These are phyloP conservation scores for Zosterops pallidus DNA, from an alignment of 2,113 vertebrate species.

Conservation along the genomic window DNA sequence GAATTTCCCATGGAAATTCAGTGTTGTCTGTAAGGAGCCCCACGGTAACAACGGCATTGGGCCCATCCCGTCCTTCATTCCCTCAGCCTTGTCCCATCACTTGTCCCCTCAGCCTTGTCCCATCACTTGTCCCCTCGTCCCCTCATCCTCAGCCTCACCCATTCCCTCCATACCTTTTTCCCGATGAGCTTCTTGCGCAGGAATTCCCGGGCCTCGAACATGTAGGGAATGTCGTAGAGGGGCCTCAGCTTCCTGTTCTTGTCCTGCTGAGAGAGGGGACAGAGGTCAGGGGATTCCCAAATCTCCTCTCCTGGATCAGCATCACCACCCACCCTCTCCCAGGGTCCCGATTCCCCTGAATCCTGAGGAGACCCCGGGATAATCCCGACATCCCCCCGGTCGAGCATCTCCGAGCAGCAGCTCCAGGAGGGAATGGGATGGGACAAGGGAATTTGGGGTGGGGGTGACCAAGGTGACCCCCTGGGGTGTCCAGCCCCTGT, in stretches of 20 bases:
- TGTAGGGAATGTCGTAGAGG: slow-evolving; percentile 97
- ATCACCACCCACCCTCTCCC: not conserved
- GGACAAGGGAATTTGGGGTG: not conserved
- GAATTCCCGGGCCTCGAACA: slow-evolving; percentile 98
- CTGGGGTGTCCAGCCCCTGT: accelerated
- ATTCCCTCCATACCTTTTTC: slow-evolving; percentile 83
- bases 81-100: not conserved
- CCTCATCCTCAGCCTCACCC: not conserved
- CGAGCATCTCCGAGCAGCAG: accelerated
- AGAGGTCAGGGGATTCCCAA: not conserved
- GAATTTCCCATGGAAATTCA: accelerated
- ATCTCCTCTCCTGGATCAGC: accelerated
- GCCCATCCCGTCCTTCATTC: not conserved
- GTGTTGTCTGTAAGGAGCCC: accelerated
- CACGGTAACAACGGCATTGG: no score
- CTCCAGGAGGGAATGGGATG: accelerated
- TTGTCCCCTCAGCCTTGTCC: not conserved
- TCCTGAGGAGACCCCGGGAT: not conserved
- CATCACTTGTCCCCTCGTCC: not conserved
- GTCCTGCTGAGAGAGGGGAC: slow-evolving; percentile 71
- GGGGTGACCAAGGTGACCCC: not conserved
- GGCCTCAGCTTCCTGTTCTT: slow-evolving; percentile 97
- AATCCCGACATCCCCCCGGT: accelerated
- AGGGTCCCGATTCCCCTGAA: accelerated
- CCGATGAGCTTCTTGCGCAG: slow-evolving; percentile 97